Percentiles rank a stretch among this genome's conserved stretches.
Conservation (phyloP, 2,888 invertebrate species). For the Fissipunctia ypsillon region DNA sequence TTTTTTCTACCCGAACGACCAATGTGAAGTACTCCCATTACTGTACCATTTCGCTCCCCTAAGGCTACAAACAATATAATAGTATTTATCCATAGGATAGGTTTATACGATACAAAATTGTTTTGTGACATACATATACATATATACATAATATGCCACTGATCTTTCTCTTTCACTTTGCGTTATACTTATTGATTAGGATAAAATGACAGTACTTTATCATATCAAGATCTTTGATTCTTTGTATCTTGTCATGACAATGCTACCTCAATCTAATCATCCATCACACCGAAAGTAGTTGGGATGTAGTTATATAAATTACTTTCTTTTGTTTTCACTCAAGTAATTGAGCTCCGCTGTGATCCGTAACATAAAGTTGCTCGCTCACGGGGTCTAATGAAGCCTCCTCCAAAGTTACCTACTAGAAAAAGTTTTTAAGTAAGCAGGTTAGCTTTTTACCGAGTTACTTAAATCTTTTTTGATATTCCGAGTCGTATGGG, state of each 20-base stretch:
- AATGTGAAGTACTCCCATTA: conserved; percentile 80
- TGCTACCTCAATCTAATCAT: conserved; percentile 22
- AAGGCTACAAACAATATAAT: conserved; percentile 76
- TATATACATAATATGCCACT: conserved; percentile 14
- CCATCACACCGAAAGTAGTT: conserved; percentile 36
- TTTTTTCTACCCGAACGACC: conserved; percentile 75
- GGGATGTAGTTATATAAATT: conserved; percentile 59
- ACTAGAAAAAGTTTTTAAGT: conserved; percentile 64
- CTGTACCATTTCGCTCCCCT: conserved; percentile 81
- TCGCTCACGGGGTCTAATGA: conserved; percentile 78
- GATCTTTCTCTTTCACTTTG: conserved; percentile 17
- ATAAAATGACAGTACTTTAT: conserved; percentile 1
- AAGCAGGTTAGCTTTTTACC: conserved; percentile 53
- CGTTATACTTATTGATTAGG: conserved; percentile 13
- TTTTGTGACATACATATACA: conserved; percentile 28
- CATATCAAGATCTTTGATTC: not conserved
- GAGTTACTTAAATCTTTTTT: conserved; percentile 33
- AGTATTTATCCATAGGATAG: conserved; percentile 12
- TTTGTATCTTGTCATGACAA: conserved; percentile 22
- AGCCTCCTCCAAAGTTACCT: conserved; percentile 62
- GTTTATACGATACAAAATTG: conserved; percentile 27
- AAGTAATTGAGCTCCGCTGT: conserved; percentile 67
- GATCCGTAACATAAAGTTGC: conserved; percentile 77
- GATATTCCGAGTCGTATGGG: not conserved
- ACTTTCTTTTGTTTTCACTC: conserved; percentile 72